Base-by-base conservation (phyloP, 2,113 vertebrate species). In the Cinclus mexicanus region DNA sequence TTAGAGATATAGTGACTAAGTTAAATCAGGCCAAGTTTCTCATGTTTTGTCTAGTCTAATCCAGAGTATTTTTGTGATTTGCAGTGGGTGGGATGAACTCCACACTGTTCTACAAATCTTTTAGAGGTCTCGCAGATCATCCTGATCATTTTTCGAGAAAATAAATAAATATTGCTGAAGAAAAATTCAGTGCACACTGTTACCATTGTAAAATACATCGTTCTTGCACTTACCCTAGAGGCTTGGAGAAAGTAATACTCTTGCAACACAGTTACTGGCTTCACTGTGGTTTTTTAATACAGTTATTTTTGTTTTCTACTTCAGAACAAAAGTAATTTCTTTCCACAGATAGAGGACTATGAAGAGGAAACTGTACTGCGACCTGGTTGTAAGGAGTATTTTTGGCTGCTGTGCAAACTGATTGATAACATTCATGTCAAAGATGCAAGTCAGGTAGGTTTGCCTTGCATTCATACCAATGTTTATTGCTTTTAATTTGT, bases 381-480 rank as follows among this genome's bases (percentile, higher is more conserved):
- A 96, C 99, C 98, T 21, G 99, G 99, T 92, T 99, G 99, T 97
- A 99, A 99, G 95, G 99, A 99, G 60, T 99, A 99, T 97, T 99
- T 99, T 97, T 99, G 99, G 99, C 98, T 99, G 96, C 98, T 99
- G 44, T 99, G 99, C 95, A 99, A 99, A 97, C 98, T 99, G 97
- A 99, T 99, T 76, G 99, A 99, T 97, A 99, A 99, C 97, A 99
- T 99, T 97, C 99, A 99, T 22, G 99, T 99, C 64, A 99, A 99
- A 97, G 99, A 99, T 82, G 99, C 99, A 84, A 99, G 98, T 97
- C 99, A 99, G 98, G 99, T 99, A n/a, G 98, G 94, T 89, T 87
- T 94, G 68, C 55, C 92, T 59, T 72, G 47, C 11, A 31, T 82
- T 94, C 12, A 14, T 22, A 44, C 68, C 72, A 31, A 21, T 9